Base-by-base conservation (phyloP, 2,797 vertebrate species). In the Chaetodon trifasciatus region DNA sequence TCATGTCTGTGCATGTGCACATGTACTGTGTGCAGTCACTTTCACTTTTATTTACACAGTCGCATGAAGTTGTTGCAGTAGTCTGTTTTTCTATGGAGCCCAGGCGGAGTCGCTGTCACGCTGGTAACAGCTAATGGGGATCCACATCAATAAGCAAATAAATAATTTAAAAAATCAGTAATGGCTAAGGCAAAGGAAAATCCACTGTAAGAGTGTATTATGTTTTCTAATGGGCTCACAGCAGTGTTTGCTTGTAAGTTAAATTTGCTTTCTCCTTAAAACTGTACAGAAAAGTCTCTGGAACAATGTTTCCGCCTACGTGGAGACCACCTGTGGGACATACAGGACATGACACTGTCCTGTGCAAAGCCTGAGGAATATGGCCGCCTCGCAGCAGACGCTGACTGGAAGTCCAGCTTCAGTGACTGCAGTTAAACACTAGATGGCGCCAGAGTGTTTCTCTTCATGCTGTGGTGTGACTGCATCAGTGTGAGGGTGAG, bases 391-490 rank as follows among this genome's bases (percentile, higher is more conserved):
- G 47, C 39, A 17, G 56, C 46, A 8, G 49, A 10, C 23, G 16
- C 35, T 46, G 32, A 24, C 17, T 35, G 21, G 32, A 4, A 10
- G 13, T 16, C 28, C n/a, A 15, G 9, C 47, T 56, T 57, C 46
- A 88, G 8, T 74, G 42, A 74, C 39, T 1, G 6, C 11, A 42
- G 5, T 69, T 71, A 3, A 79, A 77, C 93, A 91, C 85, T 84
- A 92, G 93, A 86, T 88, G 92, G 91, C 5, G 87, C 76, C 56
- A 78, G 70, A 66, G 66, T 50, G 46, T 24, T 67, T 74, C 23
- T 6, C 56, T 9, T 15, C 3, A 56, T 28, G 12, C 35, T 52
- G 35, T 2, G 2, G 7, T 40, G 23, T 39, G 7, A 69, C 61
- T 64, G 56, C 70, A 58, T 53, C 32, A 24, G 17, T 0, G 21